phyloP scores from a whole-genome alignment of 2,113 vertebrate genomes.

The Pelmatolapia mariae region DNA sequence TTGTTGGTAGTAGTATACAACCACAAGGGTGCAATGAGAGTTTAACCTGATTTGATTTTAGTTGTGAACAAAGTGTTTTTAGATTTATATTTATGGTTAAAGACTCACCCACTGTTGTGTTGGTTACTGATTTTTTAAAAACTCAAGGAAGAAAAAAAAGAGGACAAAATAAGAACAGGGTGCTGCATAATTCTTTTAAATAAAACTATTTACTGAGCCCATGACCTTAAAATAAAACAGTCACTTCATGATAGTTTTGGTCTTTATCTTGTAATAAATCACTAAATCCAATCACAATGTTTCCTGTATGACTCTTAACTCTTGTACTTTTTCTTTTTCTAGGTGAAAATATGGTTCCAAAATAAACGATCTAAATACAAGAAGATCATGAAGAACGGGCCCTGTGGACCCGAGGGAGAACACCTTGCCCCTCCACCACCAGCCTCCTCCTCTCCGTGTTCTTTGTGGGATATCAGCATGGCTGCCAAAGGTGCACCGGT shows the following conservation, averaged over 20 bases:
- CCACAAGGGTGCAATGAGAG: neutral
- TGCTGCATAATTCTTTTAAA: neutral
- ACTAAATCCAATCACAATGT: neutral
- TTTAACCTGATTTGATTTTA: neutral
- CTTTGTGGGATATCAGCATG: slow-evolving; percentile 81
- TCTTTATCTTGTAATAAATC: neutral
- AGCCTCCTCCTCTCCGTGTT: slow-evolving; percentile 74
- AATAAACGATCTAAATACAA: slow-evolving; percentile 84
- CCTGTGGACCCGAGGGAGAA: slow-evolving; percentile 73
- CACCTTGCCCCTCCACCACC: slow-evolving; percentile 59
- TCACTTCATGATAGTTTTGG: neutral
- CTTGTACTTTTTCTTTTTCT: neutral
- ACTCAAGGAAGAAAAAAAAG: neutral
- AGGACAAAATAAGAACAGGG: neutral
- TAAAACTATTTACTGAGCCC: neutral
- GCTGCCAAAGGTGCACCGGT: slow-evolving; percentile 70
- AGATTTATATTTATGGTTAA: neutral
- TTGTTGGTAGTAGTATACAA: neutral
- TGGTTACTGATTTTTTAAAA: neutral
- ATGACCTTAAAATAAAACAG: neutral
- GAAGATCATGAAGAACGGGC: slow-evolving; percentile 89
- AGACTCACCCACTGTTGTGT: neutral
- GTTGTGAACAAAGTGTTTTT: neutral
- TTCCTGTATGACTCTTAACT: neutral
- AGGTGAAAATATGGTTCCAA: slow-evolving; percentile 95